Percentiles rank a stretch among this genome's conserved stretches.
phyloP scores from a whole-genome alignment of 2,888 invertebrate species.

The Drosophila subsilvestris region DNA sequence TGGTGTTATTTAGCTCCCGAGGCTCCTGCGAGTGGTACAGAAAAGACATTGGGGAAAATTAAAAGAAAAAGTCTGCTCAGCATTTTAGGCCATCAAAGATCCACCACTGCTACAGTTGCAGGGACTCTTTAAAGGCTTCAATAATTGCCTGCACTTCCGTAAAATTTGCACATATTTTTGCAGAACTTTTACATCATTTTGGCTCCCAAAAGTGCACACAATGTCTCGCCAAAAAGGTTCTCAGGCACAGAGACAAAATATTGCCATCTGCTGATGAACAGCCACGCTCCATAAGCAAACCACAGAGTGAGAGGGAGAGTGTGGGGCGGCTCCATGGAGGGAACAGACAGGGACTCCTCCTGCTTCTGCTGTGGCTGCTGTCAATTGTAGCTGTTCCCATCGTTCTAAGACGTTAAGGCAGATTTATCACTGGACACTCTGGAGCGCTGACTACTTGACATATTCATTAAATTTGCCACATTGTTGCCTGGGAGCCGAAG shows the following conservation, averaged over 20 bases:
- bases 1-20: too few relatives aligned
- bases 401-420: constrained; percentile 59
- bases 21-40: too few relatives aligned
- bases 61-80: too few relatives aligned
- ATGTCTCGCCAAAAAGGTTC: constrained; percentile 6
- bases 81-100: too few relatives aligned
- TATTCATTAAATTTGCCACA: constrained; percentile 79
- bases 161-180: background rate
- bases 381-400: constrained; percentile 42
- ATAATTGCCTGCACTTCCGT: background rate
- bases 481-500: constrained; percentile 56
- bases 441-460: constrained; percentile 75
- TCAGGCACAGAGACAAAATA: constrained; percentile 23
- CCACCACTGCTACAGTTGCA: too few relatives aligned
- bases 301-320: background rate
- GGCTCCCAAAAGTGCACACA: background rate
- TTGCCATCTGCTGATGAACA: constrained; percentile 25
- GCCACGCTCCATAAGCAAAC: constrained; percentile 49
- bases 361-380: constrained; percentile 18
- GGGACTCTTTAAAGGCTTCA: too few relatives aligned
- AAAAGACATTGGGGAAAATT: too few relatives aligned
- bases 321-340: constrained; percentile 7
- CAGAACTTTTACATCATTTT: background rate
- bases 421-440: constrained; percentile 72
- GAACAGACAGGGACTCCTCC: background rate